phyloP scores from a whole-genome alignment of 2,888 invertebrate genomes.

The Phragmatobia fuliginosa region DNA sequence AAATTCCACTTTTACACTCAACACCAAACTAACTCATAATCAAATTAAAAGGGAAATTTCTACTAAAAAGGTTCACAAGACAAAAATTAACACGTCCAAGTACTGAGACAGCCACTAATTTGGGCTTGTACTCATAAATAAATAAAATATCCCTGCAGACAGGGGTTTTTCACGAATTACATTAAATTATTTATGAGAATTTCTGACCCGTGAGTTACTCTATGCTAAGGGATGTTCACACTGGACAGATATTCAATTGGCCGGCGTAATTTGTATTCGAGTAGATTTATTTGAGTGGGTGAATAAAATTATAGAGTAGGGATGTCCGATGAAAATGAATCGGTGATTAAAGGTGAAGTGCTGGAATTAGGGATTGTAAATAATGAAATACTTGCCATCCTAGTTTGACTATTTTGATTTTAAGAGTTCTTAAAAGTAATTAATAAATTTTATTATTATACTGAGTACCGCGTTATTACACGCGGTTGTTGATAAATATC shows the following conservation, averaged over 20 bases:
- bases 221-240: conserved; percentile 40
- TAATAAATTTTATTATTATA: too few relatives aligned
- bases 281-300: conserved; percentile 18
- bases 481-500: too few relatives aligned
- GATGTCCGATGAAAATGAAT: conserved; percentile 9
- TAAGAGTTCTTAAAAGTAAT: too few relatives aligned
- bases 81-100: conserved; percentile 23
- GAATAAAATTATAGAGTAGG: conserved; percentile 18
- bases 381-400: not conserved
- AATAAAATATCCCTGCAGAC: conserved; percentile 67
- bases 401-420: not conserved
- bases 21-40: conserved; percentile 12
- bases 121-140: conserved; percentile 72
- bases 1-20: conserved; percentile 2
- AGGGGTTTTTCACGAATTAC: conserved; percentile 81
- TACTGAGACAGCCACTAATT: conserved; percentile 61
- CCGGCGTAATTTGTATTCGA: conserved; percentile 31
- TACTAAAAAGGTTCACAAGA: conserved; percentile 9
- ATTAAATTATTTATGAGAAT: conserved; percentile 86
- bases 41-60: conserved; percentile 16
- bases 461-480: too few relatives aligned
- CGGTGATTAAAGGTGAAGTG: conserved; percentile 1
- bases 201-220: conserved; percentile 73
- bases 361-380: not conserved
- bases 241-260: conserved; percentile 43